Evolutionary conservation across 2,113 vertebrate genomes (phyloP), one percentile per base, ranked within the genome.

Genomic region (Cavia porcellus): DNA sequence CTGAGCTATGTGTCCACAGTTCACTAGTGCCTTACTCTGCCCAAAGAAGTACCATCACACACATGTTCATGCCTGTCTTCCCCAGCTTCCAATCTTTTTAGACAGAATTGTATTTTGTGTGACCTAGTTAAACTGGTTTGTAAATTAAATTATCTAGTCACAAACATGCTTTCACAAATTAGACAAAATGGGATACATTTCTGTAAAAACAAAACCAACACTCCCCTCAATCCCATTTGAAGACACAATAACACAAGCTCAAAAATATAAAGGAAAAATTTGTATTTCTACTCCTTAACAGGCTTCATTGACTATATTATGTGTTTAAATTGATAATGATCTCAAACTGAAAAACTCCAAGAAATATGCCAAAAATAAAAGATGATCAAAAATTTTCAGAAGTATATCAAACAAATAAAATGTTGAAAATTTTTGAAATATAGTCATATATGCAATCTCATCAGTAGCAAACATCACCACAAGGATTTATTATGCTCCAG

Each of bases 321-420:
- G 35, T 5, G 42, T 35, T 80, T 93, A 45, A 45, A 80, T 22
- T 80, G 45, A 62, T 85, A 89, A 93, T 30, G 52, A 86, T 80
- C n/a, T 96, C 72, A 86, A 55, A 28, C 55, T 64, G n/a, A 52
- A 35, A 64, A 90, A n/a, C 24, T 85, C 72, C n/a, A 24, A 59
- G 62, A 80, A 89, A 80, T 62, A 86, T 72, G 72, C 50, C 35
- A 82, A 89, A 75, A 25, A 47, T n/a, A 82, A 83, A 57, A 89
- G 30, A 80, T n/a, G 32, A 72, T 12, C 42, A 86, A 64, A 70
- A 64, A 35, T 64, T 77, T 22, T 77, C 7, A 75, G n/a, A 38
- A 79, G 45, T 47, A 5, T 35, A 45, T 32, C 50, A 83, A 72
- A 59, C 80, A 83, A 28, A 70, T 70, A 57, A 70, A 30, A 66